Percentiles rank a stretch among this genome's conserved stretches.
These are phyloP conservation scores for Drosophila micromelanica DNA, from an alignment of 1,140 invertebrate species.

Conservation along the genomic window DNA sequence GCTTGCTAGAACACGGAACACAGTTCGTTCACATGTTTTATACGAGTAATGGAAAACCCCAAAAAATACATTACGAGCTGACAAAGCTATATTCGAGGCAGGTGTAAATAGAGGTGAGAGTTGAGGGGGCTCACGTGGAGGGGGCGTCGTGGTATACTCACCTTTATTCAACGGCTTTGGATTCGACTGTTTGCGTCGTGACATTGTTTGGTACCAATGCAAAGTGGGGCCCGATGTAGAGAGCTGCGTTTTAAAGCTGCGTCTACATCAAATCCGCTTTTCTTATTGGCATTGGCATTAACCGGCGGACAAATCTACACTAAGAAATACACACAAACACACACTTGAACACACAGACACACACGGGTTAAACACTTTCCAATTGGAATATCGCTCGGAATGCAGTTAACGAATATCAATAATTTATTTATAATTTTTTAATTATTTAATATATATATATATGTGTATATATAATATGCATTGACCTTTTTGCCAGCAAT, in stretches of 20 bases:
- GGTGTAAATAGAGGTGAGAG: slow-evolving; percentile 20
- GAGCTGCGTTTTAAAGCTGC: slow-evolving; percentile 24
- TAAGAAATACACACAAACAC: slow-evolving; percentile 24
- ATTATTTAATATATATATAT: neutral
- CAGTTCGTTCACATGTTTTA: slow-evolving; percentile 49
- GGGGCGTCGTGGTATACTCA: slow-evolving; percentile 55
- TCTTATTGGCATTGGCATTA: slow-evolving; percentile 50
- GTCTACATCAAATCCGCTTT: slow-evolving; percentile 64
- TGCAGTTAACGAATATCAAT: slow-evolving; percentile 44
- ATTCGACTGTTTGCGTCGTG: slow-evolving; percentile 86
- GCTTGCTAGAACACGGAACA: slow-evolving; percentile 20
- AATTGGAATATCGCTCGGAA: slow-evolving; percentile 29
- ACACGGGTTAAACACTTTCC: slow-evolving; percentile 7
- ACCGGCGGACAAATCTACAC: slow-evolving; percentile 42
- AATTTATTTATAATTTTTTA: slow-evolving; percentile 21
- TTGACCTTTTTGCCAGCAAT: slow-evolving; percentile 22
- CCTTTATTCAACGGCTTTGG: slow-evolving; percentile 86
- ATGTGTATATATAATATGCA: slow-evolving; percentile 39
- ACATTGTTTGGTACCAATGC: slow-evolving; percentile 83
- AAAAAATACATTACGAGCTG: slow-evolving; percentile 44
- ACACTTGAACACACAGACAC: slow-evolving; percentile 6
- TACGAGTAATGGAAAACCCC: slow-evolving; percentile 27
- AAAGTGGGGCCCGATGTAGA: slow-evolving; percentile 51
- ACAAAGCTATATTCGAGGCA: slow-evolving; percentile 35
- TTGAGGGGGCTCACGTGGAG: neutral